phyloP scores from a whole-genome alignment of 2,888 invertebrate genomes.

The Anagyrus pseudococci region DNA sequence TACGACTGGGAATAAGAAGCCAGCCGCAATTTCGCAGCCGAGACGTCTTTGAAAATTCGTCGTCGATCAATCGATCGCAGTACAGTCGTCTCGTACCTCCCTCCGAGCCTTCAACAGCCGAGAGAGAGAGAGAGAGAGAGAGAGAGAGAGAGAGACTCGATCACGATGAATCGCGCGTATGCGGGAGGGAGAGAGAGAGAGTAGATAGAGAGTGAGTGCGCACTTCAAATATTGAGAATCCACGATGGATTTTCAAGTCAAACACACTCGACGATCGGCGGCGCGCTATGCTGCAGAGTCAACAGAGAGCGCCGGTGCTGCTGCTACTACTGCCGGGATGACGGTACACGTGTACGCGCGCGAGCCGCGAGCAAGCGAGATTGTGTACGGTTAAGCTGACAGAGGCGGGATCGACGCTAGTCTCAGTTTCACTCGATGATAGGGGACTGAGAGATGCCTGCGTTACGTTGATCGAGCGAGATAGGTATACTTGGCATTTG shows the following conservation, averaged over 20 bases:
- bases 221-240: constrained; percentile 36
- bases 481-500: too few relatives aligned
- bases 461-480: too few relatives aligned
- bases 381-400: neutral
- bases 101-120: neutral
- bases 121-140: neutral
- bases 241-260: constrained; percentile 38
- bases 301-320: too few relatives aligned
- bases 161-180: too few relatives aligned
- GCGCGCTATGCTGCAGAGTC: constrained; percentile 31
- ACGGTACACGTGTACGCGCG: neutral
- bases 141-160: too few relatives aligned
- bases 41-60: neutral
- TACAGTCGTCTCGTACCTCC: too few relatives aligned
- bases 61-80: constrained; percentile 18
- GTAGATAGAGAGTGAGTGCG: neutral
- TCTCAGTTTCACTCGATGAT: neutral
- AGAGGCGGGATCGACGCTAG: neutral
- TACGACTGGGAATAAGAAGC: too few relatives aligned
- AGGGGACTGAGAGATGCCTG: too few relatives aligned
- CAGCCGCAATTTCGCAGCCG: too few relatives aligned
- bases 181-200: neutral
- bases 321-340: neutral
- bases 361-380: neutral
- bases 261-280: constrained; percentile 34